These are phyloP conservation scores for Scomber scombrus DNA, from an alignment of 2,113 vertebrate species.

Conservation along the genomic window DNA sequence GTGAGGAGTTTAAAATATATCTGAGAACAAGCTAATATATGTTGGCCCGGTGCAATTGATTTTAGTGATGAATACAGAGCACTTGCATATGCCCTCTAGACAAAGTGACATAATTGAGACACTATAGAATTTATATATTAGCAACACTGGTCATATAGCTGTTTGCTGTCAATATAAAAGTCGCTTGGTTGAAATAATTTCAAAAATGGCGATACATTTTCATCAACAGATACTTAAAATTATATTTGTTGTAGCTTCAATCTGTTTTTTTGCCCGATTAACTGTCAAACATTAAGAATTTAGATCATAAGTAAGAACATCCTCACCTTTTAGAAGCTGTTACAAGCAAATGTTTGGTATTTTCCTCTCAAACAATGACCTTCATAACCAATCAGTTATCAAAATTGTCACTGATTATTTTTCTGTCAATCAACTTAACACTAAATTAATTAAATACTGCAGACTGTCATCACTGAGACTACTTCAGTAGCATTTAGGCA, in stretches of 20 bases:
- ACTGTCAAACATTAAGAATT: too few species aligned
- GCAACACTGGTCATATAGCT: slow-evolving; percentile 1
- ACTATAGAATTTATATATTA: background rate
- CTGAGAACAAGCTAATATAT: slow-evolving; percentile 14
- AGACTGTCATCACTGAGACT: background rate
- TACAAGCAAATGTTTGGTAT: background rate
- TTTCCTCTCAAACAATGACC: background rate
- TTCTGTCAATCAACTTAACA: background rate
- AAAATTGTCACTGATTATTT: background rate
- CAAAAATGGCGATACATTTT: background rate
- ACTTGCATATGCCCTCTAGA: background rate
- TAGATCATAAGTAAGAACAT: too few species aligned
- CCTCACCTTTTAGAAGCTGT: background rate
- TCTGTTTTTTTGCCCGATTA: too few species aligned
- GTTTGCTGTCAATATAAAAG: background rate
- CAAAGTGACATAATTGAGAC: slow-evolving; percentile 3
- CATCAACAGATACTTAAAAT: background rate
- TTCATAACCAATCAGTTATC: background rate
- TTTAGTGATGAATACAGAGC: slow-evolving; percentile 14
- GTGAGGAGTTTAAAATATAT: slow-evolving; percentile 59
- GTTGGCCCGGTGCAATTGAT: slow-evolving; percentile 20
- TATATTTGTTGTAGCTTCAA: too few species aligned
- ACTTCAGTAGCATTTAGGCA: background rate
- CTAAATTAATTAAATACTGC: background rate
- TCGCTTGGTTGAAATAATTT: background rate